Evolutionary conservation across 2,888 invertebrate species (phyloP), one percentile per base, ranked within the genome.

Genomic region (Nudaria mundana): DNA sequence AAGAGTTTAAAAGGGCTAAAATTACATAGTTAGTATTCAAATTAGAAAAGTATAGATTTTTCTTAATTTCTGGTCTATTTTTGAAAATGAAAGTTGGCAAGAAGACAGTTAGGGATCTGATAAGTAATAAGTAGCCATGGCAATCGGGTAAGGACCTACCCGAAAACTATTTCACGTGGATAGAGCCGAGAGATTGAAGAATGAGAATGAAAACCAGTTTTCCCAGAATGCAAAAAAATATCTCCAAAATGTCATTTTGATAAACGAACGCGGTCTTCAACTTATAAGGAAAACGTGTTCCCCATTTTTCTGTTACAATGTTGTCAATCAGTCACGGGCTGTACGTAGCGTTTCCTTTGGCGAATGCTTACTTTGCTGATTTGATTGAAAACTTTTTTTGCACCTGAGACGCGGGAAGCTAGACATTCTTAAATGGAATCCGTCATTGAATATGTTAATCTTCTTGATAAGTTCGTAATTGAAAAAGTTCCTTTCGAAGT

Each of bases 301-400:
- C n/a, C 58, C 66, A 67, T 75, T 66, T 76, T 74, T 71, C 64
- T 52, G 52, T 66, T 70, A 81, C 80, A 81, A 76, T 77, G 80
- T 83, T 84, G 81, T 84, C 86, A 83, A 86, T 86, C 86, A 85
- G 80, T 80, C 80, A 76, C 68, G 59, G 70, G 66, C 75, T 62
- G 71, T 64, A 58, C 69, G 11, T 12, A 10, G 62, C 64, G 63
- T 74, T 76, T 70, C 69, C 69, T 70, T 73, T 72, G 65, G 71
- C 73, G 22, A 66, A 63, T 64, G 66, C 71, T 66, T 65, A 66
- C 66, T 69, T 65, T 63, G 66, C 64, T 81, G 82, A 83, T 85
- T 84, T 84, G 86, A 86, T 86, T 83, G 84, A 82, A 83, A 85
- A 84, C 80, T 83, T 81, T 70, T 51, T 58, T 61, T 62, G 64